Evolutionary conservation across 2,888 invertebrate species (phyloP), one percentile per base, ranked within the genome.

Genomic region (Microchrysa polita): DNA sequence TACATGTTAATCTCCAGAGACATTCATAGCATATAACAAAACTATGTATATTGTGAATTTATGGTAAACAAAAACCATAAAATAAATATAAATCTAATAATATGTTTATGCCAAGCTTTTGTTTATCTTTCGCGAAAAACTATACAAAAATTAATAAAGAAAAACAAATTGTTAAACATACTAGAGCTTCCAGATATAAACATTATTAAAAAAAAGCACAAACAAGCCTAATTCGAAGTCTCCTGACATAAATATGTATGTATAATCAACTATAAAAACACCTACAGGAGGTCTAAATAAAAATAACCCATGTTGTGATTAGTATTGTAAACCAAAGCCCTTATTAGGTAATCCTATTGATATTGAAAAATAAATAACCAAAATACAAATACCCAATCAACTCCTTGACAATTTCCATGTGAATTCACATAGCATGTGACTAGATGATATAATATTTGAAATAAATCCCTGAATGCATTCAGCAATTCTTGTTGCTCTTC

Each of bases 101-200:
- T 34, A 34, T 34, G 27, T 34, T 34, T 42, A 63, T 16, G 42
- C 44, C 18, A 65, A 44, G 14, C 48, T 65, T 65, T 1, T 22
- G 65, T 65, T 65, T 22, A 65, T 12, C 10, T 44, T 12, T n/a
- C 65, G 48, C 65, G 48, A 65, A 44, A 65, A 7, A 22, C 34
- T 34, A 14, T n/a, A 48, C 22, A 20, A 16, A 65, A 44, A 22
- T 16, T n/a, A n/a, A n/a, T n/a, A n/a, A n/a, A n/a, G 44, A 14
- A 63, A 63, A 60, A 10, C 34, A 65, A 20, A 18, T 10, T 40
- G 55, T 42, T 55, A 55, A 55, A 23, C 27, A 53, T 67, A 67
- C 53, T 57, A 55, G 69, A 55, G 69, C 69, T 69, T 69, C 69
- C 69, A 69, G 40, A 67, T n/a, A n/a, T n/a, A n/a, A n/a, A n/a